Evolutionary conservation across 1,140 invertebrate species (phyloP).

Genomic region (Leptopilina clavipes): DNA sequence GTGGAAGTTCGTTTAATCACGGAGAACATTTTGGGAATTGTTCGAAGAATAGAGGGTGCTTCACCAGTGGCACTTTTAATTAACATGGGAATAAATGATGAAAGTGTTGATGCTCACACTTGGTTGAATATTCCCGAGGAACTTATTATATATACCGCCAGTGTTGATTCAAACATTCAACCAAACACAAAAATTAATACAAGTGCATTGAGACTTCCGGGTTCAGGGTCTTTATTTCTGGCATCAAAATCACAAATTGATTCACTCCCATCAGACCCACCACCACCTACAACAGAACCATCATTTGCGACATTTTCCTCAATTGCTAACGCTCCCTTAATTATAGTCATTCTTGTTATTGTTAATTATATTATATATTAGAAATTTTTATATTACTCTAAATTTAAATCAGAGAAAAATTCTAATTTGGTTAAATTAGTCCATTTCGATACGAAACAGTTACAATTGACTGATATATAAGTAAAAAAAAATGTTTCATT

Average conservation of each 20-base stretch:
- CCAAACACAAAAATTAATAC: conserved; percentile 16
- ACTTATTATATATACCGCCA: conserved; percentile 48
- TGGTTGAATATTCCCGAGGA: conserved; percentile 53
- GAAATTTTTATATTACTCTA: neutral
- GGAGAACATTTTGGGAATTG: conserved; percentile 65
- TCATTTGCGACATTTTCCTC: neutral
- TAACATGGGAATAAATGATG: conserved; percentile 47
- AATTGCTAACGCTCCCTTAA: neutral
- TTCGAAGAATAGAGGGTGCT: conserved; percentile 38
- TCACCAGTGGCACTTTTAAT: conserved; percentile 48
- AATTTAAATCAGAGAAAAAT: neutral
- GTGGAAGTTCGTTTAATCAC: conserved; percentile 62
- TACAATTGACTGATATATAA: no score
- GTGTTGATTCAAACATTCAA: conserved; percentile 40
- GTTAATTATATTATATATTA: neutral
- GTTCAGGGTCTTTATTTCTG: conserved; percentile 50
- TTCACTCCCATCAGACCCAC: no score
- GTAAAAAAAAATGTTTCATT: no score
- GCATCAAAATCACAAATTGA: neutral
- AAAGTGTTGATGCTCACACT: conserved; percentile 48
- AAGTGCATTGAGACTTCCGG: conserved; percentile 40
- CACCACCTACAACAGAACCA: no score
- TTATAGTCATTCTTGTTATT: neutral
- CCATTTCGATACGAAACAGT: no score
- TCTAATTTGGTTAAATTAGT: neutral